Evolutionary conservation across 2,797 vertebrate genomes (phyloP).

Genomic region (Natrix natrix): DNA sequence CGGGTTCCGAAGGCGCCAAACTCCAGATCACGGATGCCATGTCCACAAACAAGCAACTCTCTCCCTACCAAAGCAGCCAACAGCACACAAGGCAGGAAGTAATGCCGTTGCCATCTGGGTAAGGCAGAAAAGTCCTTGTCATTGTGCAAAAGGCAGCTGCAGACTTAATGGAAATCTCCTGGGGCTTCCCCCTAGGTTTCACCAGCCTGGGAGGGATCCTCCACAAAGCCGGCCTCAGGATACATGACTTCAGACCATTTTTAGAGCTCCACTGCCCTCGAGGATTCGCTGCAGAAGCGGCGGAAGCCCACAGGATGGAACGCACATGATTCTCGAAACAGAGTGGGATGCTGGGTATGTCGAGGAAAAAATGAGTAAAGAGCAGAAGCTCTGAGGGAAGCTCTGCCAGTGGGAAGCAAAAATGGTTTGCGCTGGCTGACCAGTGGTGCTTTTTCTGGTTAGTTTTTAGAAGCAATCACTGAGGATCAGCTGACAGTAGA

Average conservation of each 20-base stretch:
- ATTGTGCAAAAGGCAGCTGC: no score
- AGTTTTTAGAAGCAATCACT: background rate
- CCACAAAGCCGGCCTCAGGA: background rate
- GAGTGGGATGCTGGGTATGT: background rate
- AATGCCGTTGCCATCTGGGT: no score
- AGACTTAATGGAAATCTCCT: no score
- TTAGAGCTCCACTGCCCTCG: background rate
- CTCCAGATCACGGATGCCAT: background rate
- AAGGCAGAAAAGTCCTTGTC: background rate
- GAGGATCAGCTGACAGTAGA: background rate
- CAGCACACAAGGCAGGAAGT: fast-evolving
- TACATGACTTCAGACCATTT: background rate
- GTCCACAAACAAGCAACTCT: background rate
- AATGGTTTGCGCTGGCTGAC: background rate
- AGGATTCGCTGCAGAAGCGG: background rate
- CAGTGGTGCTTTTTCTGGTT: background rate
- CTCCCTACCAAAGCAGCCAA: background rate
- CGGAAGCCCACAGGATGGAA: background rate
- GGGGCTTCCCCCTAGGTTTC: background rate
- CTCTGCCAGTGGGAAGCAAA: background rate
- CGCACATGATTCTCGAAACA: no score
- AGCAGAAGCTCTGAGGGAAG: background rate
- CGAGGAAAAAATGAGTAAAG: background rate
- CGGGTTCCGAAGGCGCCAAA: background rate
- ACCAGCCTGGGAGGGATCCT: background rate